Evolutionary conservation across 2,888 invertebrate species (phyloP).

Genomic region (Drosophila lutescens): DNA sequence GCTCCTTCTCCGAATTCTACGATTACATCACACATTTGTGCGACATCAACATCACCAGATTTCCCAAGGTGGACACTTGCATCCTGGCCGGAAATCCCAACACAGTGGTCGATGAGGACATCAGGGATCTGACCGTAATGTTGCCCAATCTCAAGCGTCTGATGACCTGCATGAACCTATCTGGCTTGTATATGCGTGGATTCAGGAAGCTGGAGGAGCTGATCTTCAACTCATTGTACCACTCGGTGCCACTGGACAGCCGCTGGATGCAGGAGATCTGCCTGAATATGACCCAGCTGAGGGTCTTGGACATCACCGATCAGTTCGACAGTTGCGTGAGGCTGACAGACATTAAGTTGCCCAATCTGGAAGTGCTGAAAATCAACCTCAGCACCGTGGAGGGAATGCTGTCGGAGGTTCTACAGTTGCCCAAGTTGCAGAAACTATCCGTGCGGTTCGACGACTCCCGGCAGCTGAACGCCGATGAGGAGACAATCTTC

Average conservation of each 20-base stretch:
- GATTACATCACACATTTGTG: constrained; percentile 63
- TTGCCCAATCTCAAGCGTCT: constrained; percentile 65
- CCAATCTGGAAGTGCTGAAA: constrained; percentile 69
- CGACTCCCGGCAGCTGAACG: constrained; percentile 64
- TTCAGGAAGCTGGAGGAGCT: constrained; percentile 63
- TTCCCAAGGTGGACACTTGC: constrained; percentile 56
- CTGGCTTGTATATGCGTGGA: constrained; percentile 52
- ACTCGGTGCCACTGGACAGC: constrained; percentile 63
- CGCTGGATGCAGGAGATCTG: constrained; percentile 68
- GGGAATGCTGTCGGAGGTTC: constrained; percentile 53
- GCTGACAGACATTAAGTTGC: constrained; percentile 61
- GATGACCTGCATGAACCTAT: constrained; percentile 67
- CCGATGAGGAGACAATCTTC: constrained; percentile 68
- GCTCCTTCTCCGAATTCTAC: constrained; percentile 60
- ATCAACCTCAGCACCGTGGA: constrained; percentile 67
- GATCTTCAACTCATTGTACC: constrained; percentile 65
- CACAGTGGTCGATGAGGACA: constrained; percentile 62
- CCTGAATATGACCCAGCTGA: constrained; percentile 52
- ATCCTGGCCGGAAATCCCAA: constrained; percentile 61
- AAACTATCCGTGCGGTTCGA: constrained; percentile 62
- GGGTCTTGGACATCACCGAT: constrained; percentile 66
- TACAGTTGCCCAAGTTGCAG: constrained; percentile 60
- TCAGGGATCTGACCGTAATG: constrained; percentile 57
- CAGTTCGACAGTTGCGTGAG: constrained; percentile 62
- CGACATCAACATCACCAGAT: constrained; percentile 60